A percentile compares a stretch with the other conserved stretches of the same genome.
Conservation (phyloP, 2,888 invertebrate genomes). For the Auanema sp. region DNA sequence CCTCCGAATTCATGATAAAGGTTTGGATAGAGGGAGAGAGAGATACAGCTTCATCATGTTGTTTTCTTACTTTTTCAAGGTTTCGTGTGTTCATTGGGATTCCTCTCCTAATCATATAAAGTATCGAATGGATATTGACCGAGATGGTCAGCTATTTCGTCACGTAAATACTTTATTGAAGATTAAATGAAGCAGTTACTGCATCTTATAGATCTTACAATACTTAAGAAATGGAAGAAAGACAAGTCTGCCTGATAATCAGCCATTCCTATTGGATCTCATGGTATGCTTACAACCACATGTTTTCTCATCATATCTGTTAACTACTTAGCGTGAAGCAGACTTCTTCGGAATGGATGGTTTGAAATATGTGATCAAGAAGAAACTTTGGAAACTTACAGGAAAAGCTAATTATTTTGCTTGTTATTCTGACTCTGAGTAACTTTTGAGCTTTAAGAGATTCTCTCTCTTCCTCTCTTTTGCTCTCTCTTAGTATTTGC, state of each 20-base stretch:
- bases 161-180: slow-evolving; percentile 15
- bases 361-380: slow-evolving; percentile 32
- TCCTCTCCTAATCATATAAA: slow-evolving; percentile 41
- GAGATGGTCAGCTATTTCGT: slow-evolving; percentile 34
- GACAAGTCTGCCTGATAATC: slow-evolving; percentile 30
- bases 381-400: slow-evolving; percentile 39
- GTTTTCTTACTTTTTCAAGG: slow-evolving; percentile 14
- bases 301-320: no score
- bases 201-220: slow-evolving; percentile 30
- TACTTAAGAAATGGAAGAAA: slow-evolving; percentile 37
- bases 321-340: slow-evolving; percentile 33
- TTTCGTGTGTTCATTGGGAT: slow-evolving; percentile 34
- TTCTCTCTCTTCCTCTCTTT: no score
- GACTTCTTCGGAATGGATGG: slow-evolving; percentile 39
- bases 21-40: slow-evolving; percentile 22
- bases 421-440: slow-evolving; percentile 36
- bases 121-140: slow-evolving; percentile 37
- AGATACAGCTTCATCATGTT: neutral
- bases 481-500: no score
- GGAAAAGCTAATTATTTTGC: slow-evolving; percentile 36
- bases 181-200: neutral
- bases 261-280: slow-evolving; percentile 27
- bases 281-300: slow-evolving; percentile 19
- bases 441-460: no score
- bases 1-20: slow-evolving; percentile 13